phyloP scores from a whole-genome alignment of 2,797 vertebrate species.

The Pseudochromis fuscus region DNA sequence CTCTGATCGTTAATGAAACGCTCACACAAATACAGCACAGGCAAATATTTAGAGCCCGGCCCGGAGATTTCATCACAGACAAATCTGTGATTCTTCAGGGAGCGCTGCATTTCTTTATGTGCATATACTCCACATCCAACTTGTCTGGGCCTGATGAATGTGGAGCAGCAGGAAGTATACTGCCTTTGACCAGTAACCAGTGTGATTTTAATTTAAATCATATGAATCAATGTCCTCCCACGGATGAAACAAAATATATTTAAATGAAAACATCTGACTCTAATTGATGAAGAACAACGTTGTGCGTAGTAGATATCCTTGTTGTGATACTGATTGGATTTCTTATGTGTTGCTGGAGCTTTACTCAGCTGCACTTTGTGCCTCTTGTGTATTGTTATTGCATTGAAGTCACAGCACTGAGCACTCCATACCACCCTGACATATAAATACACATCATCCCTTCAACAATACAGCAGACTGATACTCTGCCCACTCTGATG shows the following conservation, averaged over 20 bases:
- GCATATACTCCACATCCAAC: conserved; percentile 74
- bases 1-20: conserved; percentile 84
- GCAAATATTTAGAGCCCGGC: conserved; percentile 85
- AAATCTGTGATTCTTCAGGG: conserved; percentile 75
- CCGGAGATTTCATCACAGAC: conserved; percentile 80
- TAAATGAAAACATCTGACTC: conserved; percentile 89
- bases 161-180: conserved; percentile 77
- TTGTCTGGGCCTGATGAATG: conserved; percentile 72
- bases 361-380: conserved; percentile 21
- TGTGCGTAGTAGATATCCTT: conserved; percentile 79
- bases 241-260: conserved; percentile 77
- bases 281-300: conserved; percentile 84
- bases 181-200: conserved; percentile 83
- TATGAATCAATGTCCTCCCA: conserved; percentile 83
- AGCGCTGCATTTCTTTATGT: conserved; percentile 68
- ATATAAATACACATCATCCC: neutral
- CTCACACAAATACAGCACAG: conserved; percentile 82
- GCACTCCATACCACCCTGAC: neutral
- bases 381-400: conserved; percentile 14
- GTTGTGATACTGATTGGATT: conserved; percentile 76
- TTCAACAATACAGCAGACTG: neutral
- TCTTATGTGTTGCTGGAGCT: conserved; percentile 53
- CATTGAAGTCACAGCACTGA: neutral
- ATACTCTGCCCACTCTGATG: too few relatives aligned
- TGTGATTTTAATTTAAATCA: conserved; percentile 87